phyloP scores from a whole-genome alignment of 1,140 invertebrate genomes.

The Rhyacophila brunnea region DNA sequence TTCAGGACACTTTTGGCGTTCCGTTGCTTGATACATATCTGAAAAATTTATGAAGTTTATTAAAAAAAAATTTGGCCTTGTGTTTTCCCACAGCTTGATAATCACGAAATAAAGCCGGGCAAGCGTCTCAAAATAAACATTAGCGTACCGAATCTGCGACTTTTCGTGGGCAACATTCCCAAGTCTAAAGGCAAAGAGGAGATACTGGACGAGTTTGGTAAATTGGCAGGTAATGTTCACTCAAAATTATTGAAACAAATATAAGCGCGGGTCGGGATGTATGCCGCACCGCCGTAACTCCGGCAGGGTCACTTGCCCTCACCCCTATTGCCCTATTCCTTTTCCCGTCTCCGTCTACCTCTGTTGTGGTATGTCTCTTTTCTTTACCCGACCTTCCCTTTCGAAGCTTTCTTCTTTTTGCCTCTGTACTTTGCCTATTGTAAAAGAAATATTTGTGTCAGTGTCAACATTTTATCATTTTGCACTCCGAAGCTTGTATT shows the following conservation, averaged over 20 bases:
- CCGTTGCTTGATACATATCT: neutral
- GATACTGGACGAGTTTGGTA: constrained; percentile 99
- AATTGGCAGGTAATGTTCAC: constrained; percentile 97
- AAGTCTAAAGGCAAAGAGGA: constrained; percentile 99
- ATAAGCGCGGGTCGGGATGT: neutral
- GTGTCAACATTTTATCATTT: too few species aligned
- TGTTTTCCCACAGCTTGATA: constrained; percentile 90
- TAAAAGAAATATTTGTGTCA: too few species aligned
- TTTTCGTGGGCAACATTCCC: constrained; percentile 99
- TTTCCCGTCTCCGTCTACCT: neutral
- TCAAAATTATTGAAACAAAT: constrained; percentile 49
- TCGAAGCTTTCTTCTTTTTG: constrained; percentile 4
- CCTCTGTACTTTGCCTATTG: constrained; percentile 12
- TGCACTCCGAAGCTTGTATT: too few species aligned
- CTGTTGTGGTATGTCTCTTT: neutral
- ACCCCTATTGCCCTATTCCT: neutral
- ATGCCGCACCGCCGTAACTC: constrained; percentile 44
- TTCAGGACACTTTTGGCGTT: neutral
- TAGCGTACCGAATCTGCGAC: constrained; percentile 99
- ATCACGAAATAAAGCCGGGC: constrained; percentile 99
- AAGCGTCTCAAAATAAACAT: constrained; percentile 99
- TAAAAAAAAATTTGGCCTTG: constrained; percentile 35
- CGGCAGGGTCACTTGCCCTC: constrained; percentile 23
- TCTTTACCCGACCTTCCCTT: neutral
- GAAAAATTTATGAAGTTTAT: constrained; percentile 24